These are phyloP conservation scores for Pseudomugil tenellus DNA, from an alignment of 2,797 vertebrate species.

Conservation along the genomic window DNA sequence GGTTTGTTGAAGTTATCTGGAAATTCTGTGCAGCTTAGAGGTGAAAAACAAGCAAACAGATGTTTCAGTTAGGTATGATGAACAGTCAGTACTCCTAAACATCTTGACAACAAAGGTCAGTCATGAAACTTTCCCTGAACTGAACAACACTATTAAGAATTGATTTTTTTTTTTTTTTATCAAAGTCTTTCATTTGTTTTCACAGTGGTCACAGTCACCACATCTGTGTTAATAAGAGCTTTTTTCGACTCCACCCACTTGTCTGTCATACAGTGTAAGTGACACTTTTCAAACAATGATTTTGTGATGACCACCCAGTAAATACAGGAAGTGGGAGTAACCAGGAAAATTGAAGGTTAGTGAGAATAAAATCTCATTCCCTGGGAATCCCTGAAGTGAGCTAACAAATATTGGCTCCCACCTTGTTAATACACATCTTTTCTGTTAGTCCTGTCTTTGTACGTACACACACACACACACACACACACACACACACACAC, in stretches of 20 bases:
- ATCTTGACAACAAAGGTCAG: conserved; percentile 18
- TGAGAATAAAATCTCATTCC: conserved; percentile 20
- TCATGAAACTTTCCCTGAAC: conserved; percentile 7
- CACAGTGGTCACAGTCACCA: conserved; percentile 31
- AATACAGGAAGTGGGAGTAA: conserved; percentile 60
- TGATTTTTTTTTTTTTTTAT: conserved; percentile 7
- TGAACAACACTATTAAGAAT: conserved; percentile 11
- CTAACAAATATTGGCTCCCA: conserved; percentile 41
- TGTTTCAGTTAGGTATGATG: conserved; percentile 46
- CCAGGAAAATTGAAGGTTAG: conserved; percentile 9
- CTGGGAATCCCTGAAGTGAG: conserved; percentile 45
- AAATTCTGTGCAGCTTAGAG: conserved; percentile 43
- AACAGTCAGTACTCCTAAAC: conserved; percentile 28
- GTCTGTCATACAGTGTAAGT: conserved; percentile 23
- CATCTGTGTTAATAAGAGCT: conserved; percentile 38
- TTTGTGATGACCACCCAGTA: conserved; percentile 35
- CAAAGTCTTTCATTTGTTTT: conserved; percentile 16
- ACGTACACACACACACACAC: neutral
- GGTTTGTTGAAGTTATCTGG: conserved; percentile 45
- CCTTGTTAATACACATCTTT: conserved; percentile 31
- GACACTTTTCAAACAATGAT: conserved; percentile 56
- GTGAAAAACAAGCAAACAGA: conserved; percentile 58
- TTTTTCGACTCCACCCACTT: conserved; percentile 28
- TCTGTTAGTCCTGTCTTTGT: neutral
- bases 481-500: neutral